These are phyloP conservation scores for Drosophila melanica DNA, from an alignment of 1,140 invertebrate species.

Conservation along the genomic window DNA sequence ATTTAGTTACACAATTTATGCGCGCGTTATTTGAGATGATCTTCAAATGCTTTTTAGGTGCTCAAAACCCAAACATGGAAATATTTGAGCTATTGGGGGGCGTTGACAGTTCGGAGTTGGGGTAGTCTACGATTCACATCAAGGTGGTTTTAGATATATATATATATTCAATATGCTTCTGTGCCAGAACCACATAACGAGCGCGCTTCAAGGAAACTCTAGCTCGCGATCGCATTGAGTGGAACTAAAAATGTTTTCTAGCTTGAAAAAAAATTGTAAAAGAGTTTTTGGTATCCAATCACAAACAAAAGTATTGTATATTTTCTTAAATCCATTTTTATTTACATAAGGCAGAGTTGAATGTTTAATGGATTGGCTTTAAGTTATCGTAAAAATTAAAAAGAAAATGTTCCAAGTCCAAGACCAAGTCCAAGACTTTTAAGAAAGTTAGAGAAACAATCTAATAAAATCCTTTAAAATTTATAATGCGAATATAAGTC, in stretches of 20 bases:
- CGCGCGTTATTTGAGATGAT: conserved; percentile 36
- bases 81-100: conserved; percentile 22
- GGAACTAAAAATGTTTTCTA: conserved; percentile 25
- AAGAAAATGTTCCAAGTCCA: neutral
- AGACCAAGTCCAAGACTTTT: too few species aligned
- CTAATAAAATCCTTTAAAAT: too few species aligned
- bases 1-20: conserved; percentile 48
- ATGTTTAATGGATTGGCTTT: neutral
- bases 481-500: too few species aligned
- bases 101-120: conserved; percentile 48
- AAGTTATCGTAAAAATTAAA: neutral
- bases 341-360: neutral
- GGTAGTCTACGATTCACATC: conserved; percentile 4
- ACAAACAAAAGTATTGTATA: conserved; percentile 14
- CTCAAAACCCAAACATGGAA: conserved; percentile 28
- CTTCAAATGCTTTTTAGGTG: conserved; percentile 36
- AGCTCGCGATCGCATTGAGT: conserved; percentile 11
- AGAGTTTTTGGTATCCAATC: conserved; percentile 29
- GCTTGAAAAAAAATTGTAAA: neutral
- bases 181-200: neutral
- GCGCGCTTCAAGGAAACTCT: conserved; percentile 18
- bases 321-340: neutral
- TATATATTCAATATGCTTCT: neutral
- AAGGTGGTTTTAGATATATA: conserved; percentile 7
- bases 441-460: too few species aligned